These are phyloP conservation scores for Natator depressus DNA, from an alignment of 2,113 vertebrate species.

Conservation along the genomic window DNA sequence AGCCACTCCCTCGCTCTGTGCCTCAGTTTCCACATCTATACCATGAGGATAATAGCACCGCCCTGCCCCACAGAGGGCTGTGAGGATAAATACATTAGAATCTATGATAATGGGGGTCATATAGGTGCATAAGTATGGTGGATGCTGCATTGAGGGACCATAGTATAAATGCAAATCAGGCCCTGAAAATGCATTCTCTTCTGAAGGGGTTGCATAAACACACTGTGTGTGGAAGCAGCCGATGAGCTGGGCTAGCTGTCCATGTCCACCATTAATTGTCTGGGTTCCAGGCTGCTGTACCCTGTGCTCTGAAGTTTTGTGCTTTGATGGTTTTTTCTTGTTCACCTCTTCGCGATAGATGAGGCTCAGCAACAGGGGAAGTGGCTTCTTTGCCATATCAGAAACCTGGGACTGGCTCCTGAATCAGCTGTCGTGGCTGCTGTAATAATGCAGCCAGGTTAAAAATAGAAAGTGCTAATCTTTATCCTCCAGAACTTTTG, in stretches of 20 bases:
- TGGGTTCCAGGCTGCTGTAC: not conserved
- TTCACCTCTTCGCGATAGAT: not conserved
- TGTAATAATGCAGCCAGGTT: not conserved
- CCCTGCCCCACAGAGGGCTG: not conserved
- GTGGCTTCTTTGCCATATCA: not conserved
- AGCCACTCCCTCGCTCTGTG: not conserved
- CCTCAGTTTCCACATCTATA: not conserved
- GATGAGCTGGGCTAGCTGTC: not conserved
- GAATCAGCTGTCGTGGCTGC: not conserved
- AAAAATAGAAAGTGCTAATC: conserved; percentile 21
- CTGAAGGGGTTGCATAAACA: not conserved
- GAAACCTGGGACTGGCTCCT: not conserved
- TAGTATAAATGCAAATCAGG: not conserved
- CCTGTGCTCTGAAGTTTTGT: not conserved
- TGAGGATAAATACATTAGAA: not conserved
- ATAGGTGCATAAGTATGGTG: not conserved
- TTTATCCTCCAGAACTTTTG: not conserved
- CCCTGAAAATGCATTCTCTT: not conserved
- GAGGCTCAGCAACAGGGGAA: not conserved
- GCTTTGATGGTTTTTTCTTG: not conserved
- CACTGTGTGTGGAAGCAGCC: accelerated
- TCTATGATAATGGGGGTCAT: not conserved
- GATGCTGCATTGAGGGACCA: not conserved
- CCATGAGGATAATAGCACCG: not conserved
- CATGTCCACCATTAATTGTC: not conserved